A percentile compares a stretch with the other conserved stretches of the same genome.
phyloP scores from a whole-genome alignment of 2,888 invertebrate species.

The Calameuta filiformis region DNA sequence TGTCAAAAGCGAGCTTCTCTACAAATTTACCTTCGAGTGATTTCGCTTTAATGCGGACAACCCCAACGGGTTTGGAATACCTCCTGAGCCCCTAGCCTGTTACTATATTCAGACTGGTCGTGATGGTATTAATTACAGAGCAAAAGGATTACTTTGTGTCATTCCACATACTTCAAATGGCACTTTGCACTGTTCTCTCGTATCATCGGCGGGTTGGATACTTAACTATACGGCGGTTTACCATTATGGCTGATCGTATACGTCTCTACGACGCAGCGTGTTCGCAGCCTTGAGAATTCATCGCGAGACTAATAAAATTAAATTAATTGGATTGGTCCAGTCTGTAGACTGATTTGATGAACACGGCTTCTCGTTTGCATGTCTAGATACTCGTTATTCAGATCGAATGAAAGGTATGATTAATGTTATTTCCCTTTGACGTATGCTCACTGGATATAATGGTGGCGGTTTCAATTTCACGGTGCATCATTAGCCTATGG shows the following conservation, averaged over 20 bases:
- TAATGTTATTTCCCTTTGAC: not conserved
- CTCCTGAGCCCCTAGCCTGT: not conserved
- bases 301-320: not conserved
- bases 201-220: not conserved
- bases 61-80: not conserved
- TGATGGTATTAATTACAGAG: slow-evolving; percentile 36
- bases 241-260: not conserved
- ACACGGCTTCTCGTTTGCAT: not conserved
- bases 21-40: slow-evolving; percentile 22
- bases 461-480: not conserved
- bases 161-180: not conserved
- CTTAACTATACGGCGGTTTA: not conserved
- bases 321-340: not conserved
- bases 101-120: not conserved
- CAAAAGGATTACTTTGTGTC: slow-evolving; percentile 23
- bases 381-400: not conserved
- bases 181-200: not conserved
- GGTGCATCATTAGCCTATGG: not conserved
- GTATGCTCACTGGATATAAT: not conserved
- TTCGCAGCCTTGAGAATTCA: not conserved
- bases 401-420: not conserved
- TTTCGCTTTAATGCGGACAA: slow-evolving; percentile 23
- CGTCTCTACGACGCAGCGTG: not conserved
- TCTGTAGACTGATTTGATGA: not conserved
- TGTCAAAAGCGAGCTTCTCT: slow-evolving; percentile 42